phyloP scores from a whole-genome alignment of 1,140 invertebrate species.

The Dysdera silvatica region DNA sequence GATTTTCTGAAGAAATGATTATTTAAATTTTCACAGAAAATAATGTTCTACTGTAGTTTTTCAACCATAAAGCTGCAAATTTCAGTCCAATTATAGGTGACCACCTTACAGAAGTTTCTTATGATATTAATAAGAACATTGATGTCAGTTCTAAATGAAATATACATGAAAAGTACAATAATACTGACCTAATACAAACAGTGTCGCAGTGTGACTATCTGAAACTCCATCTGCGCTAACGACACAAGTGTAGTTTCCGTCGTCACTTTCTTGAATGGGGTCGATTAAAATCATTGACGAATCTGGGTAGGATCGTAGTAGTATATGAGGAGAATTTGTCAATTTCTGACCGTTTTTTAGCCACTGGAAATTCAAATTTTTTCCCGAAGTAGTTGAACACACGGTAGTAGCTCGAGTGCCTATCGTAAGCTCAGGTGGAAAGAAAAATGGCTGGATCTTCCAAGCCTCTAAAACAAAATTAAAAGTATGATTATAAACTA shows the following conservation, averaged over 20 bases:
- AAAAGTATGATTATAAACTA: neutral
- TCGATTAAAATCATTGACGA: constrained; percentile 16
- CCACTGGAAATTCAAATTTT: constrained; percentile 10
- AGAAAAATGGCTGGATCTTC: constrained; percentile 23
- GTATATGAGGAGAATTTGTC: neutral
- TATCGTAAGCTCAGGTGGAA: constrained; percentile 1
- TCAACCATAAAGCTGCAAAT: too few species aligned
- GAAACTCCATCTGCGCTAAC: constrained; percentile 37
- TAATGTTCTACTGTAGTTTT: too few species aligned
- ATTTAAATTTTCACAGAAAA: too few species aligned
- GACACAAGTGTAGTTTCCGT: constrained; percentile 45
- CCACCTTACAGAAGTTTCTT: too few species aligned
- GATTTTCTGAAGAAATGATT: too few species aligned
- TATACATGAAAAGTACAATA: neutral
- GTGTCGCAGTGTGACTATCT: constrained; percentile 28
- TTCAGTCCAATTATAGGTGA: neutral
- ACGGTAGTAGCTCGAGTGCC: constrained; percentile 12
- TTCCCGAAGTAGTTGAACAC: constrained; percentile 13
- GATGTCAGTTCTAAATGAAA: too few species aligned
- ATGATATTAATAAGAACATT: too few species aligned
- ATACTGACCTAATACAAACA: constrained; percentile 25
- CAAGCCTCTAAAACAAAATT: constrained; percentile 3
- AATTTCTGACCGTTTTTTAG: constrained; percentile 10
- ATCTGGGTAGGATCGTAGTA: constrained; percentile 5
- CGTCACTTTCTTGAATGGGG: constrained; percentile 5